Evolutionary conservation across 1,140 invertebrate genomes (phyloP).

Genomic region (Sesamia nonagrioides): DNA sequence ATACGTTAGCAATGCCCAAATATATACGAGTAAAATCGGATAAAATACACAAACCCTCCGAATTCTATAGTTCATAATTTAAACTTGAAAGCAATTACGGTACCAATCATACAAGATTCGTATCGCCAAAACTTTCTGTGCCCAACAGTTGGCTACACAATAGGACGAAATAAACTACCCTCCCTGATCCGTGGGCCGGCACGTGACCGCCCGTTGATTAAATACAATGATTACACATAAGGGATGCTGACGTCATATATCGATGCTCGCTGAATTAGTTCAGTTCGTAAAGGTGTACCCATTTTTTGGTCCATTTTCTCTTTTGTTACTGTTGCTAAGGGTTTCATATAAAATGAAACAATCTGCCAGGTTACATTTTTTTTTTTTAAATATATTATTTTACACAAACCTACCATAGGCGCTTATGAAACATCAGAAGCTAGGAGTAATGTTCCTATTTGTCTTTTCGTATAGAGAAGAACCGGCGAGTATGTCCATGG

Average conservation of each 20-base stretch:
- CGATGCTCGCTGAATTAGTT: not conserved
- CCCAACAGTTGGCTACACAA: constrained; percentile 50
- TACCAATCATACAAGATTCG: constrained; percentile 41
- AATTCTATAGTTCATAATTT: constrained; percentile 24
- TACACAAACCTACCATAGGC: too few relatives aligned
- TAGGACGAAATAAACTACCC: constrained; percentile 57
- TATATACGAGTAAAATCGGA: not conserved
- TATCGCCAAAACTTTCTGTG: constrained; percentile 34
- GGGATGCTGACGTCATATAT: constrained; percentile 38
- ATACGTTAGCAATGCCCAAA: not conserved
- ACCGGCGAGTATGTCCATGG: too few relatives aligned
- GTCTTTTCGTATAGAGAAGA: too few relatives aligned
- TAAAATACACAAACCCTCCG: not conserved
- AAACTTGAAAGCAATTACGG: constrained; percentile 50
- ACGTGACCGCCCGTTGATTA: constrained; percentile 72
- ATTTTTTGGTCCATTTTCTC: constrained; percentile 3
- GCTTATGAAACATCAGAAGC: too few relatives aligned
- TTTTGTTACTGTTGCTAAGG: not conserved
- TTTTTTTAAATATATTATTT: too few relatives aligned
- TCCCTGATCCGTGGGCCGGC: constrained; percentile 57
- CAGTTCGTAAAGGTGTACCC: not conserved
- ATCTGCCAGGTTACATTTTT: not conserved
- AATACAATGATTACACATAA: constrained; percentile 59
- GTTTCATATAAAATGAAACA: not conserved
- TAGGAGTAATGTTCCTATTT: too few relatives aligned